Evolutionary conservation across 1,140 invertebrate species (phyloP), one percentile per base, ranked within the genome.

Genomic region (Artemia franciscana): DNA sequence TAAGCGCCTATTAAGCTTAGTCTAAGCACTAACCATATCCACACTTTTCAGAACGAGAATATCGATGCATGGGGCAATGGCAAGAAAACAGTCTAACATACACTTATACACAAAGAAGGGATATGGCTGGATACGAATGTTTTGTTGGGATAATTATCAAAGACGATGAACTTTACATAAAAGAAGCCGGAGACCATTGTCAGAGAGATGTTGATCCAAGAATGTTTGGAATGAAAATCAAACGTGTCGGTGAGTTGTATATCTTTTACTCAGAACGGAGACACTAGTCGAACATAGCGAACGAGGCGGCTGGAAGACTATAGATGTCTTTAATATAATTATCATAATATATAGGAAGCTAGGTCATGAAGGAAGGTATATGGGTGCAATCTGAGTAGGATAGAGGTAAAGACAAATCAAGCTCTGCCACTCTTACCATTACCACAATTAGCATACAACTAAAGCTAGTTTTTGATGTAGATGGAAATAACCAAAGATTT

Each of bases 1-100:
- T 18, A 56, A 56, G 63, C 15, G 25, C 25, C 15, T 21, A 59
- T 62, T 12, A 57, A 51, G n/a, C n/a, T n/a, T n/a, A n/a, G n/a
- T n/a, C n/a, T n/a, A n/a, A n/a, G n/a, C n/a, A n/a, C n/a, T n/a
- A n/a, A n/a, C n/a, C n/a, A n/a, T n/a, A n/a, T n/a, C n/a, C n/a
- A n/a, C n/a, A 65, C 57, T 26, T 65, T 73, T 27, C 66, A 82
- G 82, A 84, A 71, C 73, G 82, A 23, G 79, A 83, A 64, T 85
- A 85, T 68, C 70, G 78, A 64, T 85, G 83, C 67, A 72, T 85
- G 15, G 83, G 82, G 26, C 81, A 83, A 67, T 85, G 82, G 82
- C 74, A 78, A 64, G 82, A 85, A 70, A 74, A 78, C 25, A 78
- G 78, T 9, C 71, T 83, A 0, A 78, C 81, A 65, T 84, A 84